Base-by-base conservation (phyloP, 1,140 invertebrate genomes). In the Teleogryllus occipitalis region DNA sequence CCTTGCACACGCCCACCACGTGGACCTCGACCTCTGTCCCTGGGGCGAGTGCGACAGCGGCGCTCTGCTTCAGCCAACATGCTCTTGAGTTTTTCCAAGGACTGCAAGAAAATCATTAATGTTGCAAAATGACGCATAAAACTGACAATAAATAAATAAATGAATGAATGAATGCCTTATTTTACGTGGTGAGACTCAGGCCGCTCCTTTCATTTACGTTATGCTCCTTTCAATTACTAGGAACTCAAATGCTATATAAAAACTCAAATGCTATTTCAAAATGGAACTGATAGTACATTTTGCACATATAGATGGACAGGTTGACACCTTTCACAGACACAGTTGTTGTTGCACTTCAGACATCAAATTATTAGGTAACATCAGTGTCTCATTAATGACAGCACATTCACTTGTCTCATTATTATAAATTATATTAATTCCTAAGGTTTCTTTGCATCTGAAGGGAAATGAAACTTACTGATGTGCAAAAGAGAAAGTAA, bases 61-160 rank as follows among this genome's bases (percentile, higher is more conserved):
- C 80, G 83, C 85, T 90, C 87, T n/a, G 89, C 87, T 83, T 88
- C 84, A 39, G 81, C 83, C 77, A 91, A 87, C 87, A 90, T 86
- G 6, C 81, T 81, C 81, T 88, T 82, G 47, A 91, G 85, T 76
- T 85, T 87, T 79, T 87, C 86, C 49, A 91, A 83, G 39, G 89
- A 90, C 89, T 91, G 82, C 21, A 72, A 80, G 82, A 81, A 81
- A 82, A n/a, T 81, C 72, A 79, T 65, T 82, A 78, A 77, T 76
- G 77, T 15, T 47, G 54, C 76, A 78, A 76, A 74, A 8, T 77
- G 5, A 46, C 18, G n/a, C 8, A 47, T 21, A n/a, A 14, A 15
- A 12, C 14, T 12, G 15, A 14, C 27, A 77, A 47, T 15, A 47
- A 48, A 77, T n/a, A n/a, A n/a, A n/a, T n/a, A n/a, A n/a, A n/a